These are phyloP conservation scores for Pipa parva DNA, from an alignment of 2,113 vertebrate species.

Conservation along the genomic window DNA sequence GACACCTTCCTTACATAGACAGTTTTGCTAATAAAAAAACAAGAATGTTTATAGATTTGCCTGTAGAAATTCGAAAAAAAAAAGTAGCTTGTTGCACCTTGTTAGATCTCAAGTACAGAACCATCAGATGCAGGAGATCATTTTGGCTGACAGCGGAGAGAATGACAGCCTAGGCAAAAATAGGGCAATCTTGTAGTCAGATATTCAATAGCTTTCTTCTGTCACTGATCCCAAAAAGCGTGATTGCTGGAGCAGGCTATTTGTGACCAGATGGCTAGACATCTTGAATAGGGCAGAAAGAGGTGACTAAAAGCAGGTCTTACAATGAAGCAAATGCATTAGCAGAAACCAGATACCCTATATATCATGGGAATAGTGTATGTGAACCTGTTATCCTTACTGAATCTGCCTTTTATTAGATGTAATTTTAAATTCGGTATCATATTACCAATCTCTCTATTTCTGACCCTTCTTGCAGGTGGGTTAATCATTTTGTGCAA, in stretches of 20 bases:
- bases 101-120: neutral
- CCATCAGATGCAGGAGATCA: constrained; percentile 22
- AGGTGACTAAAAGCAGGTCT: constrained; percentile 34
- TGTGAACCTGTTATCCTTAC: constrained; percentile 29
- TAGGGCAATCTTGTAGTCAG: constrained; percentile 20
- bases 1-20: too few species aligned
- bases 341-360: constrained; percentile 38
- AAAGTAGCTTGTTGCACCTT: neutral
- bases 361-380: constrained; percentile 20
- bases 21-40: too few species aligned
- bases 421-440: constrained; percentile 33
- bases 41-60: too few species aligned
- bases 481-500: neutral
- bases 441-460: constrained; percentile 24
- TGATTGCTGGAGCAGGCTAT: constrained; percentile 42
- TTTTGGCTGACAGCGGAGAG: constrained; percentile 50
- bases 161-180: constrained; percentile 16
- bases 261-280: constrained; percentile 44
- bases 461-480: constrained; percentile 27
- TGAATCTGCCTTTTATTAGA: constrained; percentile 32
- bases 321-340: constrained; percentile 44
- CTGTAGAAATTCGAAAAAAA: too few species aligned
- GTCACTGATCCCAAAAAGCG: constrained; percentile 44
- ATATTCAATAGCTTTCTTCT: constrained; percentile 41
- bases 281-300: constrained; percentile 48